phyloP scores from a whole-genome alignment of 1,140 invertebrate genomes.

The Ostrea edulis region DNA sequence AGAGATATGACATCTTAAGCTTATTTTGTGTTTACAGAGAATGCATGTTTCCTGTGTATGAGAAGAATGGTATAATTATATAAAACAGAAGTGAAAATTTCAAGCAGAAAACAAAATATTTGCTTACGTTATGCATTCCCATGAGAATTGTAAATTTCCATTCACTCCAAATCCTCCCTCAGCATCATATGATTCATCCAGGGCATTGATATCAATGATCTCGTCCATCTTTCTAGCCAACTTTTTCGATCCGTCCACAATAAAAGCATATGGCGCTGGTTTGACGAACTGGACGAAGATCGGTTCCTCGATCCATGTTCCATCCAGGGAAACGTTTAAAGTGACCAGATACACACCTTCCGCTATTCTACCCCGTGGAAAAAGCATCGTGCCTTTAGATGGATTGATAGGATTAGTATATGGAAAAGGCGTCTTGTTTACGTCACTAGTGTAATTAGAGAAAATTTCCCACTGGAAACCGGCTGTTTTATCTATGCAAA shows the following conservation, averaged over 20 bases:
- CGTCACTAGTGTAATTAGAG: conserved; percentile 19
- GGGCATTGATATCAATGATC: conserved; percentile 38
- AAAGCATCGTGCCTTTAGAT: conserved; percentile 43
- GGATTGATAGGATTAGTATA: conserved; percentile 8
- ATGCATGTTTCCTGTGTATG: too few species aligned
- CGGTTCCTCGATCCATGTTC: conserved; percentile 49
- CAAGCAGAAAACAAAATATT: neutral
- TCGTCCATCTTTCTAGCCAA: conserved; percentile 21
- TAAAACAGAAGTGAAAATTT: neutral
- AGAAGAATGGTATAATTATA: neutral
- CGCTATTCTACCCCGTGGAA: conserved; percentile 16
- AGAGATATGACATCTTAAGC: too few species aligned
- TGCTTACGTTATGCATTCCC: conserved; percentile 48
- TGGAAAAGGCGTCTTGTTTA: neutral
- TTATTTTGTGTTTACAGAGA: too few species aligned
- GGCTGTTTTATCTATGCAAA: conserved; percentile 35
- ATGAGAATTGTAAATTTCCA: conserved; percentile 34
- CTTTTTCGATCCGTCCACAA: conserved; percentile 47
- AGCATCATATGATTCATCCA: conserved; percentile 46
- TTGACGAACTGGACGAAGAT: conserved; percentile 44
- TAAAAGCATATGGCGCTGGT: conserved; percentile 47
- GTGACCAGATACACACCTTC: conserved; percentile 28
- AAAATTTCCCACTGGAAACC: conserved; percentile 42
- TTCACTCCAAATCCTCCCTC: conserved; percentile 52
- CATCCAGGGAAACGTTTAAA: conserved; percentile 51